A percentile compares a stretch with the other conserved stretches of the same genome.
Conservation (phyloP, 2,113 vertebrate species). For the Callospermophilus lateralis region DNA sequence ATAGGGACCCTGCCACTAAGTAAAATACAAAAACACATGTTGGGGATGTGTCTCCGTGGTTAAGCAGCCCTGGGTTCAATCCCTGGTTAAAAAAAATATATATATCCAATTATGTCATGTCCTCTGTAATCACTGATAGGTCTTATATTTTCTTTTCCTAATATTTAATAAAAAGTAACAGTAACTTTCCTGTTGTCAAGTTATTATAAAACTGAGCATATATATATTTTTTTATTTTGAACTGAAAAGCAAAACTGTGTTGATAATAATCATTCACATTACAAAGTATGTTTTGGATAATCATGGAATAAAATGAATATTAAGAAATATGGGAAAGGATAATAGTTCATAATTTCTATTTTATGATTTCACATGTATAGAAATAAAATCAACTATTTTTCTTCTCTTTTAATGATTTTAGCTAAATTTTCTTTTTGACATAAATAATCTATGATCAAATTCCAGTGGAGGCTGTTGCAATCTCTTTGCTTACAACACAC, state of each 20-base stretch:
- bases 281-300: neutral
- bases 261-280: neutral
- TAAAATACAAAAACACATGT: no score
- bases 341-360: neutral
- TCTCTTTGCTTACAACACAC: neutral
- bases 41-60: no score
- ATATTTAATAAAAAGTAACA: neutral
- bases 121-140: neutral
- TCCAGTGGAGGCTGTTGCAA: neutral
- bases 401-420: neutral
- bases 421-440: neutral
- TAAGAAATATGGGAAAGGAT: neutral
- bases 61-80: no score
- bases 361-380: neutral
- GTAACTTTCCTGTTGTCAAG: neutral
- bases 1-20: no score
- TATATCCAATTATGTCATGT: neutral
- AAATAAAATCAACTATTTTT: slow-evolving; percentile 3
- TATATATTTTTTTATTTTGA: neutral
- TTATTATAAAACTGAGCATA: neutral
- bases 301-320: neutral
- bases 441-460: neutral
- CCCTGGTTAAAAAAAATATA: neutral
- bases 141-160: neutral
- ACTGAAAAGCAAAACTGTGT: neutral